Base-by-base conservation (phyloP, 1,140 invertebrate genomes). In the Bradysia coprophila region DNA sequence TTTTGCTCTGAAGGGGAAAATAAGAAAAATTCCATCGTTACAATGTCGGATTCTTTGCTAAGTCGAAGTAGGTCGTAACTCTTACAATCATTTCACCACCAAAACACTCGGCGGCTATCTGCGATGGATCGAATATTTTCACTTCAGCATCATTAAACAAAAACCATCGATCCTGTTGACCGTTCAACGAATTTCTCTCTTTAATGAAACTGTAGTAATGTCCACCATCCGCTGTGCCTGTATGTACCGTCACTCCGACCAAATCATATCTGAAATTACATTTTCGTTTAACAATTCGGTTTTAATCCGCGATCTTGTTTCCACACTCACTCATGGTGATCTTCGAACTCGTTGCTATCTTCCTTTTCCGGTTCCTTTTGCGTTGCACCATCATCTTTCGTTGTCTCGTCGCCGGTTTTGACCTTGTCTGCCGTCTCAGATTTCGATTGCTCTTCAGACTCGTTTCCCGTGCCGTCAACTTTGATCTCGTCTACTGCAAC, bases 121-220 rank as follows among this genome's bases (percentile, higher is more conserved):
- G 88, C 50, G 81, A 83, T 0, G 88, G 83, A 71, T 96, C 91
- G 59, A 95, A 96, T 0, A 82, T 79, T 61, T 94, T 94, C 0
- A 96, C 91, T 61, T 95, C 90, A 1, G 91, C 89, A 65, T 95
- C 92, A 59, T 96, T 95, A 57, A 95, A 95, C 5, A 93, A 64
- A 53, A 88, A 83, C 89, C 88, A 93, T 49, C 89, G 89, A 59
- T 93, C 87, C 48, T 75, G 72, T 15, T 43, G 55, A 48, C 44
- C 51, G 48, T 38, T 72, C 1, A 65, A 59, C 20, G 69, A 68
- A 21, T 77, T 78, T 22, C 81, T 68, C 59, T 93, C 88, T 43
- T 88, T 74, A 47, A 95, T 96, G 55, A 95, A 95, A 57, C 86
- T 90, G 59, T 95, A 96, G 64, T 96, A 96, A 63, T 96, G 92